phyloP scores from a whole-genome alignment of 2,888 invertebrate species.

The Patella caerulea region DNA sequence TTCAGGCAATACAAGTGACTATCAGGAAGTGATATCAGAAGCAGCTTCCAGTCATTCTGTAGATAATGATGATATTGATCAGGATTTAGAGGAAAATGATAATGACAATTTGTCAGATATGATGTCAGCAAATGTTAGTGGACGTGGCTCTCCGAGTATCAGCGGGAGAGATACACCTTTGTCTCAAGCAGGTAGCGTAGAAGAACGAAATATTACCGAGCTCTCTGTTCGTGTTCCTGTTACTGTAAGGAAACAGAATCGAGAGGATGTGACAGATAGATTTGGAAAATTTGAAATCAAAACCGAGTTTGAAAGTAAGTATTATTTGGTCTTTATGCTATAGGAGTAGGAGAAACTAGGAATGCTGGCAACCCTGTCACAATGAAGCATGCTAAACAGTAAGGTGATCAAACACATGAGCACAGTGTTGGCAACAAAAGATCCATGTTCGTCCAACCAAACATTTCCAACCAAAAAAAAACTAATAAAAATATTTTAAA shows the following conservation, averaged over 20 bases:
- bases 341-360: no score
- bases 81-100: constrained; percentile 77
- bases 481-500: no score
- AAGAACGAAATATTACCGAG: constrained; percentile 50
- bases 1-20: constrained; percentile 87
- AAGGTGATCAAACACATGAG: no score
- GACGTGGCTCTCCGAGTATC: constrained; percentile 74
- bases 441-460: no score
- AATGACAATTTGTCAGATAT: constrained; percentile 91
- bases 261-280: constrained; percentile 97
- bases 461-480: no score
- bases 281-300: constrained; percentile 97
- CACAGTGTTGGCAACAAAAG: no score
- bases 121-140: constrained; percentile 97
- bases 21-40: constrained; percentile 94
- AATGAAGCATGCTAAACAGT: no score
- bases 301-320: constrained; percentile 63
- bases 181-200: constrained; percentile 78
- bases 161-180: constrained; percentile 89
- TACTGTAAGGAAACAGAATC: constrained; percentile 80
- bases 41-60: constrained; percentile 94
- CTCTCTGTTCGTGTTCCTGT: constrained; percentile 69
- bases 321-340: not conserved
- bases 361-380: no score
- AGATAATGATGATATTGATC: constrained; percentile 78